phyloP scores from a whole-genome alignment of 2,113 vertebrate genomes.

The Scytalopus superciliaris region DNA sequence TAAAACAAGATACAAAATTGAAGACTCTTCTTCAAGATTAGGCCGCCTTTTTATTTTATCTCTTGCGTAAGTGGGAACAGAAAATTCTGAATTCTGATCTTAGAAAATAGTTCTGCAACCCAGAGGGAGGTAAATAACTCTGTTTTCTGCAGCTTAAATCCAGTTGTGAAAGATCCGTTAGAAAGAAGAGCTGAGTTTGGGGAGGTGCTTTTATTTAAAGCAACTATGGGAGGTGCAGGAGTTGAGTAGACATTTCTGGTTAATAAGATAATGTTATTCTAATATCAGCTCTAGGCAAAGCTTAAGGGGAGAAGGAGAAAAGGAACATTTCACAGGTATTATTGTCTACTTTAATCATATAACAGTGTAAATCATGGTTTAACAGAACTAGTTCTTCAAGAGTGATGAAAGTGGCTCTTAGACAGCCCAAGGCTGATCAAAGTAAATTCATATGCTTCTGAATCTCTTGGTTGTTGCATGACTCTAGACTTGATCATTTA shows the following conservation, averaged over 20 bases:
- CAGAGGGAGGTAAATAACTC: not conserved
- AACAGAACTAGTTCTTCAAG: not conserved
- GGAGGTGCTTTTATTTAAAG: not conserved
- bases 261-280: not conserved
- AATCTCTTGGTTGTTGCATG: not conserved
- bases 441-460: not conserved
- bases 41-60: not conserved
- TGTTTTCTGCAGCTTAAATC: not conserved
- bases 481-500: not conserved
- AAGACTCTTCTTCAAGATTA: not conserved
- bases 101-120: not conserved
- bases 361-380: not conserved
- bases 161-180: not conserved
- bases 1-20: not conserved
- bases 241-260: not conserved
- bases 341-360: not conserved
- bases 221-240: not conserved
- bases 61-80: not conserved
- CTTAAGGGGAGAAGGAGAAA: fast-evolving
- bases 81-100: not conserved
- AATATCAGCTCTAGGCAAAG: not conserved
- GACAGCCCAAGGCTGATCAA: not conserved
- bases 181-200: not conserved
- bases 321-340: not conserved
- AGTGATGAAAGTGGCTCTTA: not conserved